phyloP scores from a whole-genome alignment of 30 jellyfish, hydroid and myxozoan genomes.

The Turritopsis dohrnii region DNA sequence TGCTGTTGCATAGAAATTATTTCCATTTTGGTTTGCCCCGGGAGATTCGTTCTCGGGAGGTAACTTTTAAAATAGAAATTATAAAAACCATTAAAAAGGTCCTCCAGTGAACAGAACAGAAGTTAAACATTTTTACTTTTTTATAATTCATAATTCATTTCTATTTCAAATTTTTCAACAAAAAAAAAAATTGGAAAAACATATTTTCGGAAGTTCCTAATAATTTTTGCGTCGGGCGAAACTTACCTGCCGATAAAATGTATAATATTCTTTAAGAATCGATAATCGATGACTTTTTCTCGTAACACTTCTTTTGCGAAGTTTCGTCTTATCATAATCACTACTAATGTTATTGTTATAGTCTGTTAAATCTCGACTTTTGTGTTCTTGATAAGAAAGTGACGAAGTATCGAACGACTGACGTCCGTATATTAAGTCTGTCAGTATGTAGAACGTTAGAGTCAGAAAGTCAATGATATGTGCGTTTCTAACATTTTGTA shows the following conservation, averaged over 20 bases:
- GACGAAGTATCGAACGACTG: background rate
- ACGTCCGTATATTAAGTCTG: conserved; percentile 17
- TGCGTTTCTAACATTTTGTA: background rate
- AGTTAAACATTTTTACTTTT: background rate
- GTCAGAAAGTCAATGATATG: conserved; percentile 7
- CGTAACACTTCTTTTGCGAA: background rate
- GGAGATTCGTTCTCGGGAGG: background rate
- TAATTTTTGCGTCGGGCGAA: background rate
- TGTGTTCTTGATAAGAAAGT: background rate
- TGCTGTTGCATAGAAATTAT: no score
- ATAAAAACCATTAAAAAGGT: no score
- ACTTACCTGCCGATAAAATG: background rate
- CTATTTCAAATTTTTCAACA: background rate
- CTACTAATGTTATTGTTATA: background rate
- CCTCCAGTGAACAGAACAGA: background rate
- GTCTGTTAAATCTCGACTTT: background rate
- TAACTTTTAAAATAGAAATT: no score
- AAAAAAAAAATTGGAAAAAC: background rate
- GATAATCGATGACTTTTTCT: background rate
- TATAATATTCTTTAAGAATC: background rate
- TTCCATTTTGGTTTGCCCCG: background rate
- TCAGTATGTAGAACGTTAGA: conserved; percentile 12
- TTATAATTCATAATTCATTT: no score
- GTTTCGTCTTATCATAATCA: background rate
- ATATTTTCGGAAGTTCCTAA: background rate